Percentiles rank a stretch among this genome's conserved stretches.
Evolutionary conservation across 2,888 invertebrate species (phyloP).

Genomic region (Acanthosepion pharaonis): DNA sequence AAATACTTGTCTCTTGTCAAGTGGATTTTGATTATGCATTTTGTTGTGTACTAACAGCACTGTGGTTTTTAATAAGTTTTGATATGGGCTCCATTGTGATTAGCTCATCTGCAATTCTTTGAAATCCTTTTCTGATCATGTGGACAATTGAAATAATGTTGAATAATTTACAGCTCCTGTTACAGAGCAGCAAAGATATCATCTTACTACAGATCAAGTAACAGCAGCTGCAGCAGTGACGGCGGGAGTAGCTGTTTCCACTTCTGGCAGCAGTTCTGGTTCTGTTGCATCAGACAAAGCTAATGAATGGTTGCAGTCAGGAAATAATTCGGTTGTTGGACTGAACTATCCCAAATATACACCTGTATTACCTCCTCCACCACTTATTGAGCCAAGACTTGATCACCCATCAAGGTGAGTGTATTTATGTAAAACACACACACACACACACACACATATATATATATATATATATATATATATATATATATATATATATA

Average conservation of each 20-base stretch:
- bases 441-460: too few species aligned
- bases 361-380: slow-evolving; percentile 64
- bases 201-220: slow-evolving; percentile 53
- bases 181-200: slow-evolving; percentile 57
- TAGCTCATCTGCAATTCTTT: not conserved
- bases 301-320: slow-evolving; percentile 43
- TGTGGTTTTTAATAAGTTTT: not conserved
- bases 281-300: slow-evolving; percentile 51
- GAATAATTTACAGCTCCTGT: slow-evolving; percentile 49
- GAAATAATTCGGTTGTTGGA: slow-evolving; percentile 49
- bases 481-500: too few species aligned
- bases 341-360: slow-evolving; percentile 44
- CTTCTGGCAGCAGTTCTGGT: slow-evolving; percentile 51
- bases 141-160: slow-evolving; percentile 24
- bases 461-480: too few species aligned
- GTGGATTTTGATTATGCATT: not conserved
- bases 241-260: slow-evolving; percentile 51
- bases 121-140: not conserved
- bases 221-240: slow-evolving; percentile 48
- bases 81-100: not conserved
- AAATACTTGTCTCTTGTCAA: not conserved
- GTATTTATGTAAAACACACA: not conserved
- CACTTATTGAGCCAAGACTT: slow-evolving; percentile 65
- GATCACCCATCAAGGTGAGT: slow-evolving; percentile 62
- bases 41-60: slow-evolving; percentile 33